Conservation (phyloP, 1,140 invertebrate genomes). For the Aphidius ervi region DNA sequence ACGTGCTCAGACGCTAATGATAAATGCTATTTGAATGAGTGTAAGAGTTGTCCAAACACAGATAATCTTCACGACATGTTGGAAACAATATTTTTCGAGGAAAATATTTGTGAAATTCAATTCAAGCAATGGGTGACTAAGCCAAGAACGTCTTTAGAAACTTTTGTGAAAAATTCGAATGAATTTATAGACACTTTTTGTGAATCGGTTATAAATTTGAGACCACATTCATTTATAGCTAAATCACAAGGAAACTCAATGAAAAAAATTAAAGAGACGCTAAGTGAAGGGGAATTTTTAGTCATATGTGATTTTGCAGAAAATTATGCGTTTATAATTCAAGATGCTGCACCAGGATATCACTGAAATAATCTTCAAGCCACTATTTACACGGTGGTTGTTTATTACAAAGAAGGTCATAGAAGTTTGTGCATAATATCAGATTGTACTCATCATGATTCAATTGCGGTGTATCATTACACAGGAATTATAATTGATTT, state of each 20-base stretch:
- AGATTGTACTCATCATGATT: conserved; percentile 23
- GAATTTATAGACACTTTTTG: conserved; percentile 17
- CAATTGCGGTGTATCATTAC: conserved; percentile 22
- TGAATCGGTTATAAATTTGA: conserved; percentile 6
- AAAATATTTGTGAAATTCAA: conserved; percentile 13
- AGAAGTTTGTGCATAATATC: conserved; percentile 21
- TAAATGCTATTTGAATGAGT: conserved; percentile 12
- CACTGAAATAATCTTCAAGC: conserved; percentile 35
- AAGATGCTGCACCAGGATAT: conserved; percentile 32
- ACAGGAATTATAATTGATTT: conserved; percentile 14
- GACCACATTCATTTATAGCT: conserved; percentile 19
- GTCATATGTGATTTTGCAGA: conserved; percentile 35
- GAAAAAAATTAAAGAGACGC: conserved; percentile 22
- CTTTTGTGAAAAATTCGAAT: not conserved
- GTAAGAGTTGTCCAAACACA: conserved; percentile 12
- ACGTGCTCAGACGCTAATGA: conserved; percentile 10
- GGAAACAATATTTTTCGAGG: conserved; percentile 6
- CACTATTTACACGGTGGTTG: conserved; percentile 32
- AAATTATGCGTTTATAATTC: conserved; percentile 35
- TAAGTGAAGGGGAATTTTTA: conserved; percentile 21
- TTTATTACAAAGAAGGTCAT: conserved; percentile 23
- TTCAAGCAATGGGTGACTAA: conserved; percentile 18
- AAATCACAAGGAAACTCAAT: conserved; percentile 19
- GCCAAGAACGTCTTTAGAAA: conserved; percentile 19
- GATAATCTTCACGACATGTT: conserved; percentile 9